Evolutionary conservation across 2,113 vertebrate species (phyloP).

Genomic region (Andinoacara biseriatus): DNA sequence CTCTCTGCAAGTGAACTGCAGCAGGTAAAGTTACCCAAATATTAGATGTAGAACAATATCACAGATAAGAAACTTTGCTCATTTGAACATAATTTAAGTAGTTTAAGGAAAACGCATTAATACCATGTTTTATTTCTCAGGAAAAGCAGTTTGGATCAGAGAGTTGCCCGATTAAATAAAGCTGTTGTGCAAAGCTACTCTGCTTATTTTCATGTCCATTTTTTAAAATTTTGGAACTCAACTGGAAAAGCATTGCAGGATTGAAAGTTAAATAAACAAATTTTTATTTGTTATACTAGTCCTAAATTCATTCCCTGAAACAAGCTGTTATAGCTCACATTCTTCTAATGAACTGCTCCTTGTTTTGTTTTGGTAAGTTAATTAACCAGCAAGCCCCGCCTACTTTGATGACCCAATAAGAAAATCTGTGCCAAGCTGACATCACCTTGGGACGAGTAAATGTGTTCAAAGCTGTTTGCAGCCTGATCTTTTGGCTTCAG

Average conservation of each 20-base stretch:
- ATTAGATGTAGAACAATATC: not conserved
- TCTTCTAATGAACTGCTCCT: not conserved
- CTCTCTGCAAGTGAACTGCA: constrained; percentile 77
- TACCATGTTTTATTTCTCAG: constrained; percentile 32
- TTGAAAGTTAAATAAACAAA: not conserved
- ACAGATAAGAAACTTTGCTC: not conserved
- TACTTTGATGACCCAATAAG: not conserved
- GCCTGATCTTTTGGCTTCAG: rapidly evolving
- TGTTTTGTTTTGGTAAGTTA: not conserved
- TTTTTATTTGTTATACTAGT: rapidly evolving
- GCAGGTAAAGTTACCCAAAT: constrained; percentile 70
- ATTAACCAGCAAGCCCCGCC: not conserved
- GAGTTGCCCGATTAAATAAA: not conserved
- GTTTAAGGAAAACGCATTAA: not conserved
- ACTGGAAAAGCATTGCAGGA: not conserved
- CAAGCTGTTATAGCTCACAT: no score
- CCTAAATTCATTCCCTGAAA: not conserved
- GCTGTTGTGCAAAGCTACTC: not conserved
- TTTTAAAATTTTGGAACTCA: not conserved
- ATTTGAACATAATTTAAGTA: not conserved
- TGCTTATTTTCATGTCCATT: not conserved
- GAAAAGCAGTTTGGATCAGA: constrained; percentile 69
- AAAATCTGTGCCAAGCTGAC: not conserved
- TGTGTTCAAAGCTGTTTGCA: not conserved
- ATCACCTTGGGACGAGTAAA: not conserved